Base-by-base conservation (phyloP, 2,888 invertebrate species). In the Campoplex nolae region DNA sequence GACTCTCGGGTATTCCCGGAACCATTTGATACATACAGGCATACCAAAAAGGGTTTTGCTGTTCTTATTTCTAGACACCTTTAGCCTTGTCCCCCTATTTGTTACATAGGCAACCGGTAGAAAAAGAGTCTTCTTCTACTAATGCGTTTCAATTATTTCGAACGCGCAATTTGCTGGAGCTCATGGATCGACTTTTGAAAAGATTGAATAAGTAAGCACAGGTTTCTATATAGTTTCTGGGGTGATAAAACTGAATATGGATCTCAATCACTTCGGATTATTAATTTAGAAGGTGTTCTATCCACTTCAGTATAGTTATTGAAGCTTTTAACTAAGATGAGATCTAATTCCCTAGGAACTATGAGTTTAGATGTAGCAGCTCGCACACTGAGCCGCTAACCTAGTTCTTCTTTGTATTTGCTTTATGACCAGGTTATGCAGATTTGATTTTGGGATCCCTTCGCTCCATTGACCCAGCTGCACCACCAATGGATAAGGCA, bases 71-170 rank as follows among this genome's bases (percentile, higher is more conserved):
- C 28, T 48, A 42, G 23, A 13, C 16, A 67, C 32, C 35, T 18
- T 54, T 77, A 13, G 38, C 45, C 6, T 38, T 38, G 38, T 38
- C 38, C 38, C 6, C 42, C 18, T 4, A 32, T 28, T 4, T 45
- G 23, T 56, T 8, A 65, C 48, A 56, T 18, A 7, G 28, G 42
- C 23, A 54, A 80, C 9, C 73, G 51, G n/a, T 28, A 76, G 23
- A 11, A 32, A 35, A 54, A 54, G 54, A 54, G 4, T 54, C 38
- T 45, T 48, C 38, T 48, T 38, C 18, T 79, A 32, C 38, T 76
- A 80, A 70, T 84, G 18, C 74, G 48, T 79, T 68, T 76, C 48
- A 75, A 62, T 45, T 76, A 76, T 65, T n/a, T 23, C 67, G 68
- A 74, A 28, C 28, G 1, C 8, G 48, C 38, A 4, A 32, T 62